Evolutionary conservation across 30 jellyfish, hydroid and myxozoan genomes (phyloP), one percentile per base, ranked within the genome.

Genomic region (Haliclystus octoradiatus): DNA sequence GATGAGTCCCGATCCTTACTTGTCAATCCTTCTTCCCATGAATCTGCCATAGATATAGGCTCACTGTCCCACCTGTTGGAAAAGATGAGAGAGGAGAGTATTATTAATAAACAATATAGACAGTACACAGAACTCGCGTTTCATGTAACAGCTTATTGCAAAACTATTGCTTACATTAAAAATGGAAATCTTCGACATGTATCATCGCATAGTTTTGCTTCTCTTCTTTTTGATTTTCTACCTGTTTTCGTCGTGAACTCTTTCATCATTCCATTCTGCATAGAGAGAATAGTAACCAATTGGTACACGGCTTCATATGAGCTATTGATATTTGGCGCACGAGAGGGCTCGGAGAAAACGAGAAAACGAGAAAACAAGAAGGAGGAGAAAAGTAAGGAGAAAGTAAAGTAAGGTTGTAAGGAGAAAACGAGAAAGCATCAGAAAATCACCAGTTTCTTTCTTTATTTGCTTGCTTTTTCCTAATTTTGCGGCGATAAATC

Each of bases 31-130:
- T 50, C 35, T 13, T 29, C 69, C 96, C 94, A 85, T 24, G 70
- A 62, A 26, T 78, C 82, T 2, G 82, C 91, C 68, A 72, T 19
- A 31, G 63, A 80, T 12, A 66, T 68, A 7, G 79, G 30, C 51
- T 85, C 93, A 31, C 72, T 68, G 33, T 79, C 93, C 96, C 96
- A 85, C 35, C 96, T 84, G 34, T 32, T 52, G 28, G 26, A 50
- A 3, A 31, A 26, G 1, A 52, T 33, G 29, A 72, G 12, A 13
- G 26, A 60, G 65, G 57, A 2, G 25, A 60, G 31, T 52, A 25
- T 72, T 5, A 60, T 2, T 57, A 26, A 24, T 15, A 13, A 19
- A 13, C 19, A 46, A 9, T n/a, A 46, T 9, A 46, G 60, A 9
- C 12, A 46, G n/a, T n/a, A 46, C 12, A 9, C 15, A 12, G n/a